A percentile compares a stretch with the other conserved stretches of the same genome.
Evolutionary conservation across 2,797 vertebrate genomes (phyloP).

Genomic region (Cuculus canorus): DNA sequence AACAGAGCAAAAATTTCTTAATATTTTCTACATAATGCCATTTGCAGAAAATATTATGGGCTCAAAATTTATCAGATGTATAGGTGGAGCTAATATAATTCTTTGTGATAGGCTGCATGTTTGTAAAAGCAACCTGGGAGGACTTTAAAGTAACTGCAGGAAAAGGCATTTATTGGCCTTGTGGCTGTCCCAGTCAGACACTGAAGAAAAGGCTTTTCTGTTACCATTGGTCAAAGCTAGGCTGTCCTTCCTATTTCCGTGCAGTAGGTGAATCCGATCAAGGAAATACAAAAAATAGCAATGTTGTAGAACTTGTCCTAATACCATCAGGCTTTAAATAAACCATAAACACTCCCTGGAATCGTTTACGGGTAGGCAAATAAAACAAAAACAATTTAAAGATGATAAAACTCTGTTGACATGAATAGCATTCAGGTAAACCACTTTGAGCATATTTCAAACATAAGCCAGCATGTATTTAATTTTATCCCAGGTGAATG

Average conservation of each 20-base stretch:
- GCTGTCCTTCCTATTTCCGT: not conserved
- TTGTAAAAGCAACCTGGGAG: not conserved
- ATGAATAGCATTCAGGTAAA: slow-evolving; percentile 23
- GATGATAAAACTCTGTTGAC: slow-evolving; percentile 37
- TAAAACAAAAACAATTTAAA: slow-evolving; percentile 37
- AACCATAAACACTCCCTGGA: slow-evolving; percentile 13
- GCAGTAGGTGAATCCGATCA: not conserved
- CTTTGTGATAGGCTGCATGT: not conserved
- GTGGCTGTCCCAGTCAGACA: not conserved
- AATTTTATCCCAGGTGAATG: not conserved
- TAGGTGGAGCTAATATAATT: not conserved
- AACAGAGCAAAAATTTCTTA: not conserved
- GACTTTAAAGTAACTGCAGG: not conserved
- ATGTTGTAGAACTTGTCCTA: not conserved
- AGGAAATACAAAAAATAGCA: not conserved
- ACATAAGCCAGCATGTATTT: not conserved
- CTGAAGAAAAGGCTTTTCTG: not conserved
- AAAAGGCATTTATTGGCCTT: not conserved
- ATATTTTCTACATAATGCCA: not conserved
- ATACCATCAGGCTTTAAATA: not conserved
- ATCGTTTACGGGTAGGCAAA: slow-evolving; percentile 1
- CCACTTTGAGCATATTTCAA: slow-evolving; percentile 29
- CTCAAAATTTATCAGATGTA: not conserved
- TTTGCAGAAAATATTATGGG: not conserved
- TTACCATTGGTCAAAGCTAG: not conserved